These are phyloP conservation scores for Seira ritae DNA, from an alignment of 2,888 invertebrate genomes.

Conservation along the genomic window DNA sequence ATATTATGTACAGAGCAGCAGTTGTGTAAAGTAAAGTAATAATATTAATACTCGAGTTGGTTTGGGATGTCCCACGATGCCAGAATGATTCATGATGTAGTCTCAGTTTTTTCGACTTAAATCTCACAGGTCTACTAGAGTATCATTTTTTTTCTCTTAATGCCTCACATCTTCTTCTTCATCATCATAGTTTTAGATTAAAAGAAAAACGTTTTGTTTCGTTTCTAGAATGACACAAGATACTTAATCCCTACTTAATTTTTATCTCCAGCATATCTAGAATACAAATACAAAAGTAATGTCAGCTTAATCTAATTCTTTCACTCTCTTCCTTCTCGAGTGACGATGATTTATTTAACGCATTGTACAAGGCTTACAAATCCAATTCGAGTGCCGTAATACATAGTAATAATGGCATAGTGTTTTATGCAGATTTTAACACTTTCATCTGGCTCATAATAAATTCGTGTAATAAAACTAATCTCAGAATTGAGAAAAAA, in stretches of 20 bases:
- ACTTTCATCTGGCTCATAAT: background rate
- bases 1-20: no score
- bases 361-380: background rate
- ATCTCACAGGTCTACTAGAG: background rate
- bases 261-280: background rate
- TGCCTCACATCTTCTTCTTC: no score
- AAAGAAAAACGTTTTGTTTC: no score
- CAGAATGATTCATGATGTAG: conserved; percentile 49
- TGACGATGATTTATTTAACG: background rate
- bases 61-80: conserved; percentile 32
- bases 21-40: no score
- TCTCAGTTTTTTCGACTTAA: conserved; percentile 40
- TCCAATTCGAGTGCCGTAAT: background rate
- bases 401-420: no score
- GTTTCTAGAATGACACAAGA: background rate
- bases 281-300: background rate
- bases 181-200: no score
- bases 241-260: background rate
- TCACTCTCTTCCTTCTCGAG: background rate
- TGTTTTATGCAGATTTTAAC: no score
- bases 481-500: background rate
- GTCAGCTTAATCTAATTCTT: background rate
- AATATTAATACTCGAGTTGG: background rate
- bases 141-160: background rate
- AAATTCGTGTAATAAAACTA: background rate